Evolutionary conservation across 2,888 invertebrate species (phyloP).

Genomic region (Drosophila meridiana): DNA sequence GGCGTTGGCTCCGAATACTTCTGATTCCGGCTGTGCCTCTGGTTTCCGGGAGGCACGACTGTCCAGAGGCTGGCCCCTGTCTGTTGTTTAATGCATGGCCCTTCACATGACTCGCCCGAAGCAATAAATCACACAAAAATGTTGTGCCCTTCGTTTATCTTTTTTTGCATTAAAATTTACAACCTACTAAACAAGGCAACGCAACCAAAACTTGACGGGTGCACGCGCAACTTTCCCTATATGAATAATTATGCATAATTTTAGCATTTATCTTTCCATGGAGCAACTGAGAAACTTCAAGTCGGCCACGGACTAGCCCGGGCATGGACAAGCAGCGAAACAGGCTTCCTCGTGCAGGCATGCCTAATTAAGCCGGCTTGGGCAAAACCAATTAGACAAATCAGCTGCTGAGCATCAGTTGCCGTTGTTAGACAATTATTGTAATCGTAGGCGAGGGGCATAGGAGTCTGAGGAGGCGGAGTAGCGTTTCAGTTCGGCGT

Average conservation of each 20-base stretch:
- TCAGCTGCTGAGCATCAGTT: conserved; percentile 65
- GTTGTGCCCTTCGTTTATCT: conserved; percentile 44
- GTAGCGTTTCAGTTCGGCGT: no score
- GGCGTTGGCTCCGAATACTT: conserved; percentile 49
- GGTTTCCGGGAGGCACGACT: conserved; percentile 50
- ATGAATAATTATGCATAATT: conserved; percentile 74
- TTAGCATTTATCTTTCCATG: conserved; percentile 51
- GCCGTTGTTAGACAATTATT: conserved; percentile 69
- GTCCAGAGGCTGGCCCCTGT: conserved; percentile 76
- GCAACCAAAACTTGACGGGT: conserved; percentile 57
- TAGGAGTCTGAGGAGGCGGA: no score
- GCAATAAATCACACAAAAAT: conserved; percentile 75
- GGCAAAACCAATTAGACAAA: conserved; percentile 70
- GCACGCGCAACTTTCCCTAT: conserved; percentile 62
- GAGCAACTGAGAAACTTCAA: conserved; percentile 23
- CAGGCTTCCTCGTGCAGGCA: conserved; percentile 24
- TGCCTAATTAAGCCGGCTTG: conserved; percentile 57
- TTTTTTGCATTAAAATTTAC: conserved; percentile 73
- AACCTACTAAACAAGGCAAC: conserved; percentile 73
- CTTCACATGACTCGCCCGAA: conserved; percentile 60
- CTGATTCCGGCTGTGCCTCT: conserved; percentile 49
- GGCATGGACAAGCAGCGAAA: background rate
- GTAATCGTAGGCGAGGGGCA: conserved; percentile 27
- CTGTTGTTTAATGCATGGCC: conserved; percentile 75
- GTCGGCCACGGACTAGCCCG: conserved; percentile 5